Conservation (phyloP, 2,888 invertebrate genomes). For the Xestoiulus laeticollis region DNA sequence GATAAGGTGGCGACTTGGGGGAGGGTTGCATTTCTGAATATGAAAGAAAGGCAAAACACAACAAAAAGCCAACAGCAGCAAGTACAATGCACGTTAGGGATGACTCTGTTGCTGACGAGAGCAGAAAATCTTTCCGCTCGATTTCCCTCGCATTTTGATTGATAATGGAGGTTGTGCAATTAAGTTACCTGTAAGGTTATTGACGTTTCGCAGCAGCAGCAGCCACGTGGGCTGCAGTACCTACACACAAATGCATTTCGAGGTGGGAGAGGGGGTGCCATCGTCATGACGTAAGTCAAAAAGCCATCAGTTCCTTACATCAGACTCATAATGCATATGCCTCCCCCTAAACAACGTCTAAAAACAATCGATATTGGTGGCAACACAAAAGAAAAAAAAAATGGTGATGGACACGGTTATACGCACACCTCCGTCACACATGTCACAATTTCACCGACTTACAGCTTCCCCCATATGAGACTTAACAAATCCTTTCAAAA, state of each 20-base stretch:
- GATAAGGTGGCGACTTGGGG: no score
- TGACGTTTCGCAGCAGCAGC: not conserved
- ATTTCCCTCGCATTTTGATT: constrained; percentile 33
- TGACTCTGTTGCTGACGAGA: not conserved
- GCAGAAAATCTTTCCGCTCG: constrained; percentile 34
- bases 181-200: constrained; percentile 30
- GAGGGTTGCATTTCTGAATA: not conserved
- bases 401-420: not conserved
- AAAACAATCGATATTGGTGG: constrained; percentile 6
- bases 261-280: not conserved
- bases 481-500: not conserved
- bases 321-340: not conserved
- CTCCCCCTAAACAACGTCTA: not conserved
- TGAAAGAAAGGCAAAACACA: not conserved
- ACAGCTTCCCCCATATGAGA: not conserved
- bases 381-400: not conserved
- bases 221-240: not conserved
- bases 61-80: not conserved
- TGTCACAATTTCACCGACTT: not conserved
- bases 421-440: not conserved
- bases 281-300: not conserved
- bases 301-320: not conserved
- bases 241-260: not conserved
- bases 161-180: constrained; percentile 34
- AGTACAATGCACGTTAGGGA: constrained; percentile 3